Evolutionary conservation across 2,797 vertebrate species (phyloP), one percentile per base, ranked within the genome.

Genomic region (Phrynocephalus guinanensis): DNA sequence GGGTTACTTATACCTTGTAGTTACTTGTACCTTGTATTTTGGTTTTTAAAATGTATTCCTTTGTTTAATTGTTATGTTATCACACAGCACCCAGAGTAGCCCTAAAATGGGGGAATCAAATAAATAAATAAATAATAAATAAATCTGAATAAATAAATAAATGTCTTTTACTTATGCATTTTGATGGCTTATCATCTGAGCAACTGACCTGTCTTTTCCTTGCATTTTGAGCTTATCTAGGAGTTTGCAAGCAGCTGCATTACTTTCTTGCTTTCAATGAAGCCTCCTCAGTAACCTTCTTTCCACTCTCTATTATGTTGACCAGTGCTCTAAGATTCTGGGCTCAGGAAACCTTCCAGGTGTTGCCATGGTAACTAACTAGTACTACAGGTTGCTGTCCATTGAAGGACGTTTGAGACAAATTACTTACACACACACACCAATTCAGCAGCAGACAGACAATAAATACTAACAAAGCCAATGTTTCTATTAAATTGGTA

Each of bases 371-470:
- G 79, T 77, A 88, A 88, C 87, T 60, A 82, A 81, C 87, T 70
- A 77, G 71, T 88, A 85, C 87, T 76, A 88, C 87, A 85, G 71
- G 87, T 88, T 88, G 83, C 83, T 88, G 79, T 85, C 83, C 78
- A 85, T 38, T 85, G 87, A 85, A 82, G 84, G 83, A 82, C 70
- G 48, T 85, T 85, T 70, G 44, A 81, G 66, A 85, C 79, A 88
- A 88, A 88, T 88, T 82, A 88, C 78, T 73, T 52, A 68, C 78
- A 38, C 26, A 83, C 56, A 79, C 52, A 79, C 63, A 86, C 82
- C 18, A 63, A 63, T 63, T 63, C 80, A 24, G 68, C 63, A 20
- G 70, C 60, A 44, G 68, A 50, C 33, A 88, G 28, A 38, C 78
- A 85, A 60, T 50, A 24, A 22, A 81, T 38, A 26, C 63, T 71